phyloP scores from a whole-genome alignment of 1,140 invertebrate genomes.

The Pinna nobilis region DNA sequence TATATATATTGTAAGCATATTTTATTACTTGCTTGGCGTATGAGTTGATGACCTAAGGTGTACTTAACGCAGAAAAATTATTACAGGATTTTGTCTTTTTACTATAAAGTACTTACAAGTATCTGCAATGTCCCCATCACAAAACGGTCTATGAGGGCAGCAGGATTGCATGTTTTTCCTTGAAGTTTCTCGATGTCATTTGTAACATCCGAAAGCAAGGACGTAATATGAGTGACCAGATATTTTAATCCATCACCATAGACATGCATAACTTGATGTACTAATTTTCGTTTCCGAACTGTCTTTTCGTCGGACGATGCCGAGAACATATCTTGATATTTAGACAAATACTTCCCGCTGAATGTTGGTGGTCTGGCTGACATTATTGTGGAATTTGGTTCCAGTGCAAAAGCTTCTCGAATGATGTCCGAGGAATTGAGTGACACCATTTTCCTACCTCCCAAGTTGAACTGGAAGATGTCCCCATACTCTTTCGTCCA shows the following conservation, averaged over 20 bases:
- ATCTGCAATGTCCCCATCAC: no score
- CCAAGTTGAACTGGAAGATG: not conserved
- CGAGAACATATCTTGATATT: not conserved
- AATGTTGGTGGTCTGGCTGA: not conserved
- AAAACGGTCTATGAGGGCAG: no score
- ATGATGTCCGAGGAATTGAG: not conserved
- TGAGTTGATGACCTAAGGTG: no score
- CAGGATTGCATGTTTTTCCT: no score
- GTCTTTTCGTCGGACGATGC: not conserved
- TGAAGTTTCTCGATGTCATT: no score
- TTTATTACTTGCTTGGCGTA: no score
- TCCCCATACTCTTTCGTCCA: constrained; percentile 4
- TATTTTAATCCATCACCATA: constrained; percentile 11
- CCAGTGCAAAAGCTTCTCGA: not conserved
- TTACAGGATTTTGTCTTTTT: no score
- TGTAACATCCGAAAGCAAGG: no score
- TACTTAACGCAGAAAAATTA: no score
- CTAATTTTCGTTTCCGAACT: not conserved
- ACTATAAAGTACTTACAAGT: no score
- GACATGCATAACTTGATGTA: not conserved
- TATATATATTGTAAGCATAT: no score
- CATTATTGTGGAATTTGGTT: not conserved
- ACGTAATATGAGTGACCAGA: no score
- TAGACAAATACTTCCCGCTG: not conserved
- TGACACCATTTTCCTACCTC: not conserved